Evolutionary conservation across 2,113 vertebrate species (phyloP).

Genomic region (Anguilla rostrata): DNA sequence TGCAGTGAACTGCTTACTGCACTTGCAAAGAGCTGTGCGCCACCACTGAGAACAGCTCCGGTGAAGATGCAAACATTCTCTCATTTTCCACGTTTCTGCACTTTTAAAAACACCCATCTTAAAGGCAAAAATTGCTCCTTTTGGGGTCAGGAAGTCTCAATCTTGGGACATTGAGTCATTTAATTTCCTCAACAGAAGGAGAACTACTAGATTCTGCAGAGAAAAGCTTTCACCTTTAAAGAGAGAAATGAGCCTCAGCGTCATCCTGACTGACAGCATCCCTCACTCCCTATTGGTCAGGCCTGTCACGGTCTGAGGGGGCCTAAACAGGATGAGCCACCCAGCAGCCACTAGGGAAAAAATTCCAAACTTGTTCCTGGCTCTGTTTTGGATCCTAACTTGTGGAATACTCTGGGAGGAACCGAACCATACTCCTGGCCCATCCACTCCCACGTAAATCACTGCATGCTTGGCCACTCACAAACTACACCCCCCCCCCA

Average conservation of each 20-base stretch:
- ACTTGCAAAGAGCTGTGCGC: neutral
- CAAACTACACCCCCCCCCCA: neutral
- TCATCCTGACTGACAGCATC: neutral
- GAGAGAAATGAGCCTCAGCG: neutral
- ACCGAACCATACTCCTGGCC: too few relatives aligned
- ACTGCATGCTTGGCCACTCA: neutral
- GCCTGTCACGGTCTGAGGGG: too few relatives aligned
- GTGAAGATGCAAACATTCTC: neutral
- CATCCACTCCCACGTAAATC: neutral
- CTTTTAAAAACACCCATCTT: neutral
- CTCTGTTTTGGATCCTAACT: too few relatives aligned
- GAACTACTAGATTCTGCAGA: neutral
- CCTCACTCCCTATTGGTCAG: too few relatives aligned
- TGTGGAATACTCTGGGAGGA: too few relatives aligned
- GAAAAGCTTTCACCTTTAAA: neutral
- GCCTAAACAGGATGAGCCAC: too few relatives aligned
- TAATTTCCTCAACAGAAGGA: neutral
- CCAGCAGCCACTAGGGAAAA: too few relatives aligned
- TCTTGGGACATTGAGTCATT: neutral
- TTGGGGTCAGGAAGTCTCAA: neutral
- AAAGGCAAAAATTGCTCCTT: neutral
- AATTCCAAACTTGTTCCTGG: too few relatives aligned
- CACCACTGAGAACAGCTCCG: neutral
- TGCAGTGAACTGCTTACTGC: conserved; percentile 33
- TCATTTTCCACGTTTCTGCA: neutral